Base-by-base conservation (phyloP, 2,113 vertebrate species). In the Australoheros scitulus region DNA sequence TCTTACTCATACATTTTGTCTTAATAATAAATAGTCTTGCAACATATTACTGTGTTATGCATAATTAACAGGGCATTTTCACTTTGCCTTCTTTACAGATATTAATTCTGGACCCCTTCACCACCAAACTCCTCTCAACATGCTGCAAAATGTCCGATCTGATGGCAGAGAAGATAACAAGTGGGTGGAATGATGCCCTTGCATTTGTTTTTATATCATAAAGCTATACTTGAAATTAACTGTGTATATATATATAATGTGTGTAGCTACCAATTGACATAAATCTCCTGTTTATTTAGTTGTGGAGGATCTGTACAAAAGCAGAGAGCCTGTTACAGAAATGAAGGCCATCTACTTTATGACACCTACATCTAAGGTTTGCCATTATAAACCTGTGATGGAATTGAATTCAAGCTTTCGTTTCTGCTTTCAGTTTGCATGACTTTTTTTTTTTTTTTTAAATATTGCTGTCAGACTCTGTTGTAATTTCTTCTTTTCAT, bases 331-430 rank as follows among this genome's bases (percentile, higher is more conserved):
- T 65, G 97, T 99, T 88, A 95, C 88, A 80, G 96, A 99, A 77
- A 97, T 99, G 97, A 99, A 98, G 89, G 98, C 98, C 34, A 95
- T 99, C 91, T 99, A 99, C 94, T 97, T 99, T 87, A 98, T 99
- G 89, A 95, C 97, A 81, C 98, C 98, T 20, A 97, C 95, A 10
- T 83, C 95, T 88, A 96, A 97, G 97, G 98, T 99, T 84, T 84
- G 76, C 6, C 7, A 20, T 70, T 29, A 47, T 9, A 57, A 26
- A 32, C 18, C 61, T 58, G 13, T 18, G 2, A 56, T 15, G 1
- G 20, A 57, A 22, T 56, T 56, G 8, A 9, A 55, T 11, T 56
- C 9, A 3, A n/a, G 55, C 9, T 9, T 72, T 52, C 0, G 32
- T 64, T 74, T 36, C 8, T 79, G 11, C 18, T 18, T 63, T 3